These are phyloP conservation scores for Eonycteris spelaea DNA, from an alignment of 2,113 vertebrate species.

Conservation along the genomic window DNA sequence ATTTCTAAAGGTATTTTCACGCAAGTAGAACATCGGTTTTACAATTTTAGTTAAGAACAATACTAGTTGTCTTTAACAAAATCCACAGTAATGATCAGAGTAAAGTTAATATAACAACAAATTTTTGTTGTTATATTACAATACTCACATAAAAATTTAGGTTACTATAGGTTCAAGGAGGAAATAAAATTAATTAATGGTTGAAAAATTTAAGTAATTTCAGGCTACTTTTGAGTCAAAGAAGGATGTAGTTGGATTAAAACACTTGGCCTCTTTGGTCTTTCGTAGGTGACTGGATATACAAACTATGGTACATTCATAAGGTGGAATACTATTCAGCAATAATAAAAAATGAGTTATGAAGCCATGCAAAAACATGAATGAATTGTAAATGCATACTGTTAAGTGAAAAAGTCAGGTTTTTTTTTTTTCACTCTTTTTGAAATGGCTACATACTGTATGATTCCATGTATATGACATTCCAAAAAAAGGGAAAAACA, in stretches of 20 bases:
- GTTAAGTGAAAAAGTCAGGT: not conserved
- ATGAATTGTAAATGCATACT: not conserved
- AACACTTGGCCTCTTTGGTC: not conserved
- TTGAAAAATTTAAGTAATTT: not conserved
- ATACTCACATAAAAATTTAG: not conserved
- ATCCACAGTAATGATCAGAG: not conserved
- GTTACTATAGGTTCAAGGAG: not conserved
- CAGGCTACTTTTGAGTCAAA: not conserved
- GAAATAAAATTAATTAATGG: not conserved
- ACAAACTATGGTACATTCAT: not conserved
- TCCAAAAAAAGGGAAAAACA: not conserved
- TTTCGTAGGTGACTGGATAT: not conserved
- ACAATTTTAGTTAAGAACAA: not conserved
- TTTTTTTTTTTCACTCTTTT: not conserved
- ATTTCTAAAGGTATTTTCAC: not conserved
- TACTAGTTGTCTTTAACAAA: not conserved
- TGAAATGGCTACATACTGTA: not conserved
- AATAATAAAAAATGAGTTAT: not conserved
- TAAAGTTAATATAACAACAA: not conserved
- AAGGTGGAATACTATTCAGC: not conserved
- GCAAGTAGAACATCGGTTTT: not conserved
- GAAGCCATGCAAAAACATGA: not conserved
- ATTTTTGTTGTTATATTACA: not conserved
- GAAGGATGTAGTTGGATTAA: not conserved
- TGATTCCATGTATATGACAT: not conserved